Evolutionary conservation across 2,113 vertebrate genomes (phyloP).

Genomic region (Himantopus leucocephalus): DNA sequence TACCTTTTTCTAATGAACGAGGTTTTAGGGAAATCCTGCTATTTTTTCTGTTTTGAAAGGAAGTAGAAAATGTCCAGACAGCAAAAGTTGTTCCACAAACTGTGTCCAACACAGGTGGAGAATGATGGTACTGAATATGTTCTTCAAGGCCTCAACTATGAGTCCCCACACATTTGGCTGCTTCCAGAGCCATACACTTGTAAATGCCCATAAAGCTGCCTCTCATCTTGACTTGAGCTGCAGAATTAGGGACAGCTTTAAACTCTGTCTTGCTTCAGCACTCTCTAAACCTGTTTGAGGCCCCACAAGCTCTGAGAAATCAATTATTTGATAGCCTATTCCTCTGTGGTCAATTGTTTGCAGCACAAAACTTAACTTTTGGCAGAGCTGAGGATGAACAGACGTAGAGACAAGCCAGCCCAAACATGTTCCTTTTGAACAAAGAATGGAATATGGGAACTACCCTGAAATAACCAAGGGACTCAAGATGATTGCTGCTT

Average conservation of each 20-base stretch:
- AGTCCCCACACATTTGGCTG: not conserved
- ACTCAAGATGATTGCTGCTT: not conserved
- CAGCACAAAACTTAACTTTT: constrained; percentile 7
- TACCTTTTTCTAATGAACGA: not conserved
- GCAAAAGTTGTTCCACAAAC: not conserved
- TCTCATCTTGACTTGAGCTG: constrained; percentile 21
- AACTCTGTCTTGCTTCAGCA: constrained; percentile 37
- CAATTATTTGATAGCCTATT: constrained; percentile 30
- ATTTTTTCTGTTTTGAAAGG: not conserved
- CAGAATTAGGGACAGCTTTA: constrained; percentile 48
- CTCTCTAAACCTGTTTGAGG: constrained; percentile 31
- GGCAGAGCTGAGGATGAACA: not conserved
- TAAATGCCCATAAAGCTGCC: constrained; percentile 25
- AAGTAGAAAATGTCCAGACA: not conserved
- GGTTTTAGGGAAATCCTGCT: not conserved
- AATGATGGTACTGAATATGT: accelerated
- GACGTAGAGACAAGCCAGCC: not conserved
- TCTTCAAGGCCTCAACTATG: not conserved
- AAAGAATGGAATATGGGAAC: not conserved
- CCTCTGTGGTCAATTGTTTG: not conserved
- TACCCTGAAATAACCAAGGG: not conserved
- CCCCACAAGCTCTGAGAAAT: constrained; percentile 28
- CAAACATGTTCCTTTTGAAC: not conserved
- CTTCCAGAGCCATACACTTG: not conserved
- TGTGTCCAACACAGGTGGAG: not conserved